Conservation (phyloP, 2,888 invertebrate species). For the Tuberolachnus salignus region DNA sequence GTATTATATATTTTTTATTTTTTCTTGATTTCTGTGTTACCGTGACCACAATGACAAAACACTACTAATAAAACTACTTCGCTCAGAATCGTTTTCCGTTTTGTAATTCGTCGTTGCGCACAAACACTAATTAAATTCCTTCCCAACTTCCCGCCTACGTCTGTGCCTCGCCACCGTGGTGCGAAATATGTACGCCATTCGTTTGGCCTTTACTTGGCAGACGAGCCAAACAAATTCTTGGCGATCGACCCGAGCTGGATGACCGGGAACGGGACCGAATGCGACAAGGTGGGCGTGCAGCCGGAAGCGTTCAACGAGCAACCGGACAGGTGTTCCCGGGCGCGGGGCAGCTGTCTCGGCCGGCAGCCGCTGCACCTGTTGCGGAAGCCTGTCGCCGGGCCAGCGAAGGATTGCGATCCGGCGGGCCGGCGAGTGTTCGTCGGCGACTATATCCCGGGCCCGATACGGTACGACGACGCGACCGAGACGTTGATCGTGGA, state of each 20-base stretch:
- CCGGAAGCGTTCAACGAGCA: conserved; percentile 66
- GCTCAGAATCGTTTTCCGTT: too few species aligned
- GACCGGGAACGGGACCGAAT: conserved; percentile 63
- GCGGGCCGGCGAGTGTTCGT: not conserved
- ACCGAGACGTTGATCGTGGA: not conserved
- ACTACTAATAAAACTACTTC: too few species aligned
- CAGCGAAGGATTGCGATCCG: too few species aligned
- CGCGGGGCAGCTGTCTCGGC: conserved; percentile 64
- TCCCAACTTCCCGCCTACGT: too few species aligned
- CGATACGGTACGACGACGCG: not conserved
- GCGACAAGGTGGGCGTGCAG: conserved; percentile 66
- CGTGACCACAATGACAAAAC: too few species aligned
- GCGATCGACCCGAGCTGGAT: conserved; percentile 60
- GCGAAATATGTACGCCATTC: too few species aligned
- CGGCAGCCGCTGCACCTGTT: conserved; percentile 64
- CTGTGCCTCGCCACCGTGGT: too few species aligned
- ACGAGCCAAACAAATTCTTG: not conserved
- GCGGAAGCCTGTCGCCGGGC: not conserved
- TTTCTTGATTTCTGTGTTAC: too few species aligned
- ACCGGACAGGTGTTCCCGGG: conserved; percentile 63
- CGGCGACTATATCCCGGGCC: not conserved
- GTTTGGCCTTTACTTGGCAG: not conserved
- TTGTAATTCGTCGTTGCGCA: too few species aligned
- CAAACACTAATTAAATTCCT: too few species aligned
- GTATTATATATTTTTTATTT: too few species aligned